Base-by-base conservation (phyloP, 37 sponge, comb jelly and placozoan genomes). In the Oscarella lobularis region DNA sequence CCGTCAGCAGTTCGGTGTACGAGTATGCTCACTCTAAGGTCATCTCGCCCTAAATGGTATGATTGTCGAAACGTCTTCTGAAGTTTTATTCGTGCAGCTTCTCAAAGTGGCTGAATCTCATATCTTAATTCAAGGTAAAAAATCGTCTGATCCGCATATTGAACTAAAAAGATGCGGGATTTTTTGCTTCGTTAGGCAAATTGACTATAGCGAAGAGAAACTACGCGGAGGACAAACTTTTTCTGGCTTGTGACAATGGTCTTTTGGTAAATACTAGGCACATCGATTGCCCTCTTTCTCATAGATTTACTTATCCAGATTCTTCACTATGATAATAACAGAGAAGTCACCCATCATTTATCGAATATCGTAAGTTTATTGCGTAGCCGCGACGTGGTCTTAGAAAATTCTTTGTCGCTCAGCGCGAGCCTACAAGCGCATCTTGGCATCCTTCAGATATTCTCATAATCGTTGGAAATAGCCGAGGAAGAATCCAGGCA, bases 401-500 rank as follows among this genome's bases (percentile, higher is more conserved):
- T 14, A 34, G 6, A 5, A 14, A 9, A 48, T 48, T 48, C 9
- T 48, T 9, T 48, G 60, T 20, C 60, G 60, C 60, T 9, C 20
- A 48, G 60, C 14, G 20, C 20, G 60, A 48, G 20, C 60, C 60
- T 27, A 48, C 60, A 27, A 20, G 14, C 9, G 69, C 84, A 73
- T 54, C 39, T 33, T 88, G 88, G 88, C 85, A 88, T 60, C 85
- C 88, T 30, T 78, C 85, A 66, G 88, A 84, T 5, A 33, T 72
- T 37, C 27, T 88, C 67, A 85, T 54, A 33, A 71, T 84, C 37
- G 82, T 88, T 4, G 71, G 78, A 33, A 67, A 84, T 39, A 32
- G 74, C 39, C 34, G 4, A 2, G 88, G 85, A 34, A 73, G 78
- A 66, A 34, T 88, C 4, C 88, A 48, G 71, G 78, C 35, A 48